These are phyloP conservation scores for Seriola dumerili DNA, from an alignment of 2,113 vertebrate species.

Conservation along the genomic window DNA sequence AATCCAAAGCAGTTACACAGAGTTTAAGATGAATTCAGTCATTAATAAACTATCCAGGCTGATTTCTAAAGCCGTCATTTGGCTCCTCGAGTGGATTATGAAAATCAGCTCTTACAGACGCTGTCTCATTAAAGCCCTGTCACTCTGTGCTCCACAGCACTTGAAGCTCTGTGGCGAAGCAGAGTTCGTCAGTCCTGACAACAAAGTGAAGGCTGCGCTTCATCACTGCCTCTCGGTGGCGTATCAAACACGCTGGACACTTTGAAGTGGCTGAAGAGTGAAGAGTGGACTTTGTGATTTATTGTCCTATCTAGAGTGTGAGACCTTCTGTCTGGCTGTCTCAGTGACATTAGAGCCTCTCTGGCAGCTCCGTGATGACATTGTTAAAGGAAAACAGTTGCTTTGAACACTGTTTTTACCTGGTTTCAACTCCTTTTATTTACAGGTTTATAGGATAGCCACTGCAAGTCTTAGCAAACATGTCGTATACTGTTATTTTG, in stretches of 20 bases:
- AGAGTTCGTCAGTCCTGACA: constrained; percentile 9
- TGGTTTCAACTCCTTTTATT: background rate
- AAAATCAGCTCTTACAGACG: constrained; percentile 21
- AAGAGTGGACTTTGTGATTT: constrained; percentile 16
- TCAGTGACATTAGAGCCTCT: background rate
- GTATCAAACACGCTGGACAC: constrained; percentile 14
- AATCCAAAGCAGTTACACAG: background rate
- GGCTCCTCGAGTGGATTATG: constrained; percentile 38
- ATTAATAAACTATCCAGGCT: constrained; percentile 12
- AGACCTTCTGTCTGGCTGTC: background rate
- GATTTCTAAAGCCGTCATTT: constrained; percentile 9
- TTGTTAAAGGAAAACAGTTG: background rate
- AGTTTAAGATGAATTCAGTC: background rate
- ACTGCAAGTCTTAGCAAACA: background rate
- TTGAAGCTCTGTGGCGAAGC: background rate
- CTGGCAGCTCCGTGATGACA: background rate
- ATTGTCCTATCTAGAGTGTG: constrained; percentile 18
- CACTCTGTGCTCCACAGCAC: constrained; percentile 24
- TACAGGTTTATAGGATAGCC: background rate
- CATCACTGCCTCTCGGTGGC: background rate
- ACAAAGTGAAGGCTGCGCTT: constrained; percentile 17
- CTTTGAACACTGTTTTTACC: background rate
- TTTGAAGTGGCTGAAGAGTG: constrained; percentile 19
- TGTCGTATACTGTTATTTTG: no score
- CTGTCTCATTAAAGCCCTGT: constrained; percentile 20